Conservation (phyloP, 1,140 invertebrate genomes). For the Callitettix versicolor region DNA sequence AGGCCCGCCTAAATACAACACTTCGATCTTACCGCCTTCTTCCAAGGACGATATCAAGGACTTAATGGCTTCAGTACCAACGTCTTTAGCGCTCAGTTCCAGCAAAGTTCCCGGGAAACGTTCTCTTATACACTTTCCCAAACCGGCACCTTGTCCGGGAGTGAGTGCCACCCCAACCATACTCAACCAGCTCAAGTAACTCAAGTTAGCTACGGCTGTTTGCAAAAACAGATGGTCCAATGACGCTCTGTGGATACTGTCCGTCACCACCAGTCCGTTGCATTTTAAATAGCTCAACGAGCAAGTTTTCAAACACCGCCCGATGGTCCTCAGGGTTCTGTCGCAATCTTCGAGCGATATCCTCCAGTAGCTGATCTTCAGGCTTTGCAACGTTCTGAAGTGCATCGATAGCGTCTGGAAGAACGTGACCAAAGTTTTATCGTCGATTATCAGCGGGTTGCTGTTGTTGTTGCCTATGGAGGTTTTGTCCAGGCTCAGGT, state of each 20-base stretch:
- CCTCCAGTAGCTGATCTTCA: constrained; percentile 37
- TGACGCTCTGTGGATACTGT: constrained; percentile 28
- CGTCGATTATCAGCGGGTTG: constrained; percentile 35
- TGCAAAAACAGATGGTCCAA: constrained; percentile 36
- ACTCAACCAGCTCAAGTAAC: constrained; percentile 35
- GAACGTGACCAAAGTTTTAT: constrained; percentile 36
- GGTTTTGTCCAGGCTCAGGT: constrained; percentile 36
- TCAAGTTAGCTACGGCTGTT: constrained; percentile 33
- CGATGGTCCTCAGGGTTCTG: constrained; percentile 33
- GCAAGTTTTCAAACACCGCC: constrained; percentile 33
- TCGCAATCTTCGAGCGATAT: constrained; percentile 27
- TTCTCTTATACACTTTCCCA: constrained; percentile 37
- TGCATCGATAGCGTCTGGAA: constrained; percentile 33
- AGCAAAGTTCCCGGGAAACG: constrained; percentile 32
- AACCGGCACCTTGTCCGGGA: constrained; percentile 30
- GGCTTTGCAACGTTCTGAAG: constrained; percentile 33
- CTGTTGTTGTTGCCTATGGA: constrained; percentile 31
- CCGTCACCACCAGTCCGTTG: constrained; percentile 33
- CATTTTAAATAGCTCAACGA: constrained; percentile 33
- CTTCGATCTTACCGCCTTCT: constrained; percentile 35
- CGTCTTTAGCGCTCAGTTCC: constrained; percentile 36
- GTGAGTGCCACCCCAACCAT: constrained; percentile 34
- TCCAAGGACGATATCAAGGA: constrained; percentile 33
- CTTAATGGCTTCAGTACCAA: constrained; percentile 34
- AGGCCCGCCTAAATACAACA: constrained; percentile 34